A percentile compares a stretch with the other conserved stretches of the same genome.
Conservation (phyloP, 2,888 invertebrate genomes). For the Euplagia quadripunctaria region DNA sequence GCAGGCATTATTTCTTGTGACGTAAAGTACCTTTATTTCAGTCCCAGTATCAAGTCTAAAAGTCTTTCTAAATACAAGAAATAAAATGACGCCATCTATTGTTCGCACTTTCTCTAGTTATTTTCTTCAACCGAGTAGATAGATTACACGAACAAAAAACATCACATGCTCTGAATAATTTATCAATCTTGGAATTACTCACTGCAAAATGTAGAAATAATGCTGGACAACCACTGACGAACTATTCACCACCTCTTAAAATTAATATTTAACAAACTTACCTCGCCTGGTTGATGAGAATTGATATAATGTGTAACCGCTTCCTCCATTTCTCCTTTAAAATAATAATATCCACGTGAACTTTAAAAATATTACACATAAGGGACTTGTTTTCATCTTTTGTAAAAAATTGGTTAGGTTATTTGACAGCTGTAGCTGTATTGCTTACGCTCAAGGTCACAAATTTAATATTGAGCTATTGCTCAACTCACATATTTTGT, state of each 20-base stretch:
- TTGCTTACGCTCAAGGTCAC: slow-evolving; percentile 61
- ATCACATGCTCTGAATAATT: not conserved
- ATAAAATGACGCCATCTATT: not conserved
- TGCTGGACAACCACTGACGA: slow-evolving; percentile 5
- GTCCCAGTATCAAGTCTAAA: not conserved
- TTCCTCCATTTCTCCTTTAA: slow-evolving; percentile 79
- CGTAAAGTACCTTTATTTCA: not conserved
- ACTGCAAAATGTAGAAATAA: not conserved
- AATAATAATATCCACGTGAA: slow-evolving; percentile 65
- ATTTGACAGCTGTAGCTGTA: slow-evolving; percentile 63
- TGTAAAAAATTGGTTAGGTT: slow-evolving; percentile 52
- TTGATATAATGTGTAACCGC: slow-evolving; percentile 82
- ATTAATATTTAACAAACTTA: slow-evolving; percentile 41
- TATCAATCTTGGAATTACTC: not conserved
- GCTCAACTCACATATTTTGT: not conserved
- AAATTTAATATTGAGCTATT: slow-evolving; percentile 17
- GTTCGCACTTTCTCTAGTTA: not conserved
- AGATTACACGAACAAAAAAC: not conserved
- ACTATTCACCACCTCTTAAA: not conserved
- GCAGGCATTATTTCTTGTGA: not conserved
- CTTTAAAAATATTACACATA: slow-evolving; percentile 43
- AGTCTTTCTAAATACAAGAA: not conserved
- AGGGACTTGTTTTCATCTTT: slow-evolving; percentile 52
- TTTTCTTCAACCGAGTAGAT: not conserved
- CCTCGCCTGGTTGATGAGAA: slow-evolving; percentile 76